phyloP scores from a whole-genome alignment of 2,797 vertebrate species.

The Hoplostethus mediterraneus region DNA sequence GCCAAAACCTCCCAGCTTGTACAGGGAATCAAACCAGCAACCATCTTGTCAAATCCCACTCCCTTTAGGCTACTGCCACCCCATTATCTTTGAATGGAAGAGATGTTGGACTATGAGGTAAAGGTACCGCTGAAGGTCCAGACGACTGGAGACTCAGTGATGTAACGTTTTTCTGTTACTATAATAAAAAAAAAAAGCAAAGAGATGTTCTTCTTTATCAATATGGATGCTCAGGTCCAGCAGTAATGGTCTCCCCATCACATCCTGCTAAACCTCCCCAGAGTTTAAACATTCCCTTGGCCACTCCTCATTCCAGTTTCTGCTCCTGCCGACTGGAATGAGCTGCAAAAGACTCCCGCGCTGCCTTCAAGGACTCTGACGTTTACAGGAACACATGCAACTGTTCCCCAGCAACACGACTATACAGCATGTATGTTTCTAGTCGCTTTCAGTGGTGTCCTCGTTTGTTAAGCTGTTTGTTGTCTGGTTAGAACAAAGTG shows the following conservation, averaged over 20 bases:
- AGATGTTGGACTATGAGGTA: background rate
- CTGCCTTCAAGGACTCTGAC: constrained; percentile 26
- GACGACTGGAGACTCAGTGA: too few relatives aligned
- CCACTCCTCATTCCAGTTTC: background rate
- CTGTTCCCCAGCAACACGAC: background rate
- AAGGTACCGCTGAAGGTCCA: too few relatives aligned
- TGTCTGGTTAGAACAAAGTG: constrained; percentile 25
- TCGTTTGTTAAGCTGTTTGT: too few relatives aligned
- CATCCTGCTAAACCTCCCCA: background rate
- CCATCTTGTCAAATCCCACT: background rate
- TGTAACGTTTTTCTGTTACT: too few relatives aligned
- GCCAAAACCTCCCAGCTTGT: background rate
- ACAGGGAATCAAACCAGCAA: background rate
- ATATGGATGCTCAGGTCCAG: background rate
- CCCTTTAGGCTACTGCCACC: background rate
- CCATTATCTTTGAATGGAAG: too few relatives aligned
- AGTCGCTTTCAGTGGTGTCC: too few relatives aligned
- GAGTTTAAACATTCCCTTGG: background rate
- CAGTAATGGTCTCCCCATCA: background rate
- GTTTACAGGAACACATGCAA: constrained; percentile 36
- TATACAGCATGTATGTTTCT: too few relatives aligned
- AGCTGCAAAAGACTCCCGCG: constrained; percentile 32
- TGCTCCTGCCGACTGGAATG: background rate
- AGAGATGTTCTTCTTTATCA: background rate
- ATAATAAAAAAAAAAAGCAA: too few relatives aligned